phyloP scores from a whole-genome alignment of 1,140 invertebrate species.

The Zaprionus taronus region DNA sequence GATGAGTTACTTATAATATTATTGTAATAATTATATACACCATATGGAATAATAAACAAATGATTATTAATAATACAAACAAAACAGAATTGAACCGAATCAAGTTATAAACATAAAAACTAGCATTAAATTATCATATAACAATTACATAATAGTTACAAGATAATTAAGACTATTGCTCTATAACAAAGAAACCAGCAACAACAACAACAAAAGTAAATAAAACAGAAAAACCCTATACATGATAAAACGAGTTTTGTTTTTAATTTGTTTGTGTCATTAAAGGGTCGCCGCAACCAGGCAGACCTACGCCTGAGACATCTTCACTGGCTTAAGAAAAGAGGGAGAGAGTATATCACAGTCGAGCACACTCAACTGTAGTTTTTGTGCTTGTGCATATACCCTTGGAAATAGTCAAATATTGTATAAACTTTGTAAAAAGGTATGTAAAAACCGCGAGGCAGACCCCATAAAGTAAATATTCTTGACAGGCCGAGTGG shows the following conservation, averaged over 20 bases:
- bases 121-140: constrained; percentile 77
- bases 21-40: constrained; percentile 31
- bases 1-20: constrained; percentile 49
- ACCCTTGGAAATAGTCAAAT: too few relatives aligned
- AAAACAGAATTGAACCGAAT: constrained; percentile 32
- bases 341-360: too few relatives aligned
- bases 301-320: too few relatives aligned
- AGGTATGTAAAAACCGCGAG: too few relatives aligned
- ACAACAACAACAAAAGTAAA: constrained; percentile 63
- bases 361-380: too few relatives aligned
- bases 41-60: constrained; percentile 13
- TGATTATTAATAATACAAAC: constrained; percentile 25
- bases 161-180: constrained; percentile 60
- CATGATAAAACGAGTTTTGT: background rate
- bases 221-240: constrained; percentile 49
- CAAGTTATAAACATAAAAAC: constrained; percentile 53
- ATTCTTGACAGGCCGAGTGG: too few relatives aligned
- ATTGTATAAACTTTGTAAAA: too few relatives aligned
- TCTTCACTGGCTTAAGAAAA: too few relatives aligned
- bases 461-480: too few relatives aligned
- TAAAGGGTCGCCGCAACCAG: too few relatives aligned
- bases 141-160: constrained; percentile 61
- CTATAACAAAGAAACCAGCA: constrained; percentile 52
- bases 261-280: background rate
- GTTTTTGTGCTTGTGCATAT: too few relatives aligned